A percentile compares a stretch with the other conserved stretches of the same genome.
phyloP scores from a whole-genome alignment of 2,113 vertebrate genomes.

The Phyllostomus hastatus region DNA sequence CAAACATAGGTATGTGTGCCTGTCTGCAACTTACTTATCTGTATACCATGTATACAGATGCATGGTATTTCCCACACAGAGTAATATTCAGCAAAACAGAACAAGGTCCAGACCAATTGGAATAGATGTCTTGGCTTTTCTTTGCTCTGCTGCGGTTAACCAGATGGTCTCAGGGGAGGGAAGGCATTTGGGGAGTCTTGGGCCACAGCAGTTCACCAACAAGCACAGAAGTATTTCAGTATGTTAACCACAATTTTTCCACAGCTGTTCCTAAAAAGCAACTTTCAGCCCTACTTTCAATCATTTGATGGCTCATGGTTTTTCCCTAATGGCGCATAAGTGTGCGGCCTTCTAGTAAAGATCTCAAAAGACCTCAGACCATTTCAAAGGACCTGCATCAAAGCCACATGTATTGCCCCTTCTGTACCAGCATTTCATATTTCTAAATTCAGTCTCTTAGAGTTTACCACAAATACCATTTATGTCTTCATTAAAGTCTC shows the following conservation, averaged over 20 bases:
- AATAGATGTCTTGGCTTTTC: neutral
- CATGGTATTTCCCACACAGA: neutral
- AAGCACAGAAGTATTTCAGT: neutral
- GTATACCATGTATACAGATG: neutral
- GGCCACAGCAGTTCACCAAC: neutral
- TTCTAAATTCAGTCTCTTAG: neutral
- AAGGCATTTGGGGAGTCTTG: neutral
- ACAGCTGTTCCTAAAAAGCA: neutral
- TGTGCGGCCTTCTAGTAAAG: neutral
- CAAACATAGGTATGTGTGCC: neutral
- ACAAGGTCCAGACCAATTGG: neutral
- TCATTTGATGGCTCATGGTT: neutral
- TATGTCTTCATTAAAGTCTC: neutral
- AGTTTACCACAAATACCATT: neutral
- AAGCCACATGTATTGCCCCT: neutral
- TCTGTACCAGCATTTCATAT: neutral
- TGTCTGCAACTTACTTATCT: neutral
- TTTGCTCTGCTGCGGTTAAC: neutral
- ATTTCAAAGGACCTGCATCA: neutral
- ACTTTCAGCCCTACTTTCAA: neutral
- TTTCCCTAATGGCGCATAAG: neutral
- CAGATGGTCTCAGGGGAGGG: neutral
- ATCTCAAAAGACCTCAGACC: neutral
- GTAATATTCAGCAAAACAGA: neutral
- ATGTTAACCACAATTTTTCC: neutral